Conservation (phyloP, 2,113 vertebrate genomes). For the Dasypus novemcinctus region DNA sequence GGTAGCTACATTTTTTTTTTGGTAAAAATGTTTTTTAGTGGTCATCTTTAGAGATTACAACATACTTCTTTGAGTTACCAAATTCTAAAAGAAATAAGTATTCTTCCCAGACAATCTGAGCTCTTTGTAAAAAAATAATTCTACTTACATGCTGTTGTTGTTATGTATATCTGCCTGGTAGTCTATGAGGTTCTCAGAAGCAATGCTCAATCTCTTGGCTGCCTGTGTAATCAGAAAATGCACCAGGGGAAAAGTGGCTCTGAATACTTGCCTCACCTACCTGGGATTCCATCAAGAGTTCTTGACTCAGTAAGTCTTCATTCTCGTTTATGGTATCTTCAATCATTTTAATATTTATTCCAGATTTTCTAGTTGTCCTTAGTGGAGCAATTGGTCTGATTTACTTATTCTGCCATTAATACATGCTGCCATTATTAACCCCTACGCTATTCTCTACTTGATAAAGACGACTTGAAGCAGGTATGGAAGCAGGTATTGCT, state of each 20-base stretch:
- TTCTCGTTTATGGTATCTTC: neutral
- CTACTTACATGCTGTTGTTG: no score
- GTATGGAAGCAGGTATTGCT: neutral
- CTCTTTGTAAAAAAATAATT: neutral
- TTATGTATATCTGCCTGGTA: fast-evolving
- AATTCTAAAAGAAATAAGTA: neutral
- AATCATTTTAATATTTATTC: neutral
- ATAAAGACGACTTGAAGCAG: neutral
- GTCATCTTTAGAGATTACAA: neutral
- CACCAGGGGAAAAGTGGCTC: neutral
- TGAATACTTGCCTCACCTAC: neutral
- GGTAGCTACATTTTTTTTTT: neutral
- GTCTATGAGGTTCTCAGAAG: neutral
- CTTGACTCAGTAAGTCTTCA: neutral
- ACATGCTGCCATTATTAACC: neutral
- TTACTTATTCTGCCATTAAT: neutral
- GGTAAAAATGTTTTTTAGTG: neutral
- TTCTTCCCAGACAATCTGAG: neutral
- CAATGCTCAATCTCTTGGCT: neutral
- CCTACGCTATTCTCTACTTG: neutral
- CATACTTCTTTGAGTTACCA: neutral
- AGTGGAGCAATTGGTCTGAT: neutral
- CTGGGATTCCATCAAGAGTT: neutral
- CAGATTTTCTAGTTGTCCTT: neutral
- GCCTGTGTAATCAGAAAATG: neutral